phyloP scores from a whole-genome alignment of 1,140 invertebrate species.

The Cherax destructor region DNA sequence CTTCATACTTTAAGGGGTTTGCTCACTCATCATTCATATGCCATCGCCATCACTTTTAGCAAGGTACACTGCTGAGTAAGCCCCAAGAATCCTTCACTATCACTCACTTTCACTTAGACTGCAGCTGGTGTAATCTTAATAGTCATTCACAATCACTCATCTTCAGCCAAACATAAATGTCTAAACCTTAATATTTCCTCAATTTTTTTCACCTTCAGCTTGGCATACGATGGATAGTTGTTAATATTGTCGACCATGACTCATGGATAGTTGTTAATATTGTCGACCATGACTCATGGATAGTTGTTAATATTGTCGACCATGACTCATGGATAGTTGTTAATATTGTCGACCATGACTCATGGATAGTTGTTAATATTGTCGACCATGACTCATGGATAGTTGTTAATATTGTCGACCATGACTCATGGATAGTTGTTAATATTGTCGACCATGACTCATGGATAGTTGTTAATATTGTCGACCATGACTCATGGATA shows the following conservation, averaged over 20 bases:
- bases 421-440: constrained; percentile 16
- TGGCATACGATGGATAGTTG: too few relatives aligned
- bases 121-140: too few relatives aligned
- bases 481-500: neutral
- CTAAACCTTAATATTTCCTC: too few relatives aligned
- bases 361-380: constrained; percentile 5
- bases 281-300: neutral
- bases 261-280: constrained; percentile 11
- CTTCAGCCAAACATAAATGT: too few relatives aligned
- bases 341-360: neutral
- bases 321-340: constrained; percentile 15
- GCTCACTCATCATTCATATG: neutral
- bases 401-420: neutral
- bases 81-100: too few relatives aligned
- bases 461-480: constrained; percentile 5
- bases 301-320: neutral
- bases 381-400: neutral
- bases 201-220: too few relatives aligned
- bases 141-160: too few relatives aligned
- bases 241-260: neutral
- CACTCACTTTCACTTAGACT: too few relatives aligned
- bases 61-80: too few relatives aligned
- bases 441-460: neutral
- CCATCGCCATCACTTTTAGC: neutral
- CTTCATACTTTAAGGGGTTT: neutral